phyloP scores from a whole-genome alignment of 2,113 vertebrate genomes.

The Hippolais icterina region DNA sequence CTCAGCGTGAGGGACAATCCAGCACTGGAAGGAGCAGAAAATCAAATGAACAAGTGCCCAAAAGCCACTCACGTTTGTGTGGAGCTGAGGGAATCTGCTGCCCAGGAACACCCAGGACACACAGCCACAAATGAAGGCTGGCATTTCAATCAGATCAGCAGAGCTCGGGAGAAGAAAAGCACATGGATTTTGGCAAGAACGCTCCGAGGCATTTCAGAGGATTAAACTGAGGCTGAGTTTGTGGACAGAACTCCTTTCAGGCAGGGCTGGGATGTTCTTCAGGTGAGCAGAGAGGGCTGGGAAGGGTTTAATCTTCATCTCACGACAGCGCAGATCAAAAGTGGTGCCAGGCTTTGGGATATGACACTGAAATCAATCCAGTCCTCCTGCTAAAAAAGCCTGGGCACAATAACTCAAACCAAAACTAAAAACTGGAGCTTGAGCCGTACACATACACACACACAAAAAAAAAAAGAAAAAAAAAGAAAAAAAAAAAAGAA shows the following conservation, averaged over 20 bases:
- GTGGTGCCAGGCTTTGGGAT: neutral
- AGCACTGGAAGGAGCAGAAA: neutral
- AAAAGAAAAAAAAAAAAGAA: neutral
- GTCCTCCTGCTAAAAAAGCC: neutral
- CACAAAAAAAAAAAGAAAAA: neutral
- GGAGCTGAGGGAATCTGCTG: slow-evolving; percentile 75
- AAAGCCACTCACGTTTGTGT: slow-evolving; percentile 74
- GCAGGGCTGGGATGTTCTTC: neutral
- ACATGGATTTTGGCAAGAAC: neutral
- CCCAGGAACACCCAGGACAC: slow-evolving; percentile 73
- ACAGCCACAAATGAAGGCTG: slow-evolving; percentile 77
- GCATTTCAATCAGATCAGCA: slow-evolving; percentile 65
- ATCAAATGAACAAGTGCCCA: neutral
- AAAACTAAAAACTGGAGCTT: neutral
- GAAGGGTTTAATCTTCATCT: neutral
- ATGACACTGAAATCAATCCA: neutral
- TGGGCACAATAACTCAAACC: neutral
- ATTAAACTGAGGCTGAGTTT: neutral
- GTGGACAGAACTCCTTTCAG: neutral
- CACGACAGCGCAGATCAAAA: slow-evolving; percentile 4
- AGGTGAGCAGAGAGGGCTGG: neutral
- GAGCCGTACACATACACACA: neutral
- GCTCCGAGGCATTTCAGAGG: neutral
- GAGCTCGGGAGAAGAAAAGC: slow-evolving; percentile 45
- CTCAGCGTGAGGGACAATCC: neutral